A percentile compares a stretch with the other conserved stretches of the same genome.
These are phyloP conservation scores for Zootermopsis nevadensis DNA, from an alignment of 2,888 invertebrate species.

Conservation along the genomic window DNA sequence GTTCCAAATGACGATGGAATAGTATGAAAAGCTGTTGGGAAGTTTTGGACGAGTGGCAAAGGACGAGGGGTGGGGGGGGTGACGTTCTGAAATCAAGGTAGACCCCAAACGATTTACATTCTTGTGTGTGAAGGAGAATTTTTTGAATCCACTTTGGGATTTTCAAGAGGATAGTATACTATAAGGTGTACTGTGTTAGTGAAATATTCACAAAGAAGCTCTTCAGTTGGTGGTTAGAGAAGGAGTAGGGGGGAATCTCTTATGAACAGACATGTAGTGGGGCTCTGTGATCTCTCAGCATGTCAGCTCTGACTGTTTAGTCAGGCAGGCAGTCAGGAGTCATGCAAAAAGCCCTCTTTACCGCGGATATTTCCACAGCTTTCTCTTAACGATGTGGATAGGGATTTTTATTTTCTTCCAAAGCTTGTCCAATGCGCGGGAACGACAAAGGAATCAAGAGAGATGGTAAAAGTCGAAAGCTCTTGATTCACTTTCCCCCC, in stretches of 20 bases:
- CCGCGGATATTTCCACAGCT: background rate
- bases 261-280: background rate
- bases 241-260: background rate
- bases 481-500: background rate
- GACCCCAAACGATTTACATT: background rate
- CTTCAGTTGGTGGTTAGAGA: background rate
- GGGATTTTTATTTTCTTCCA: background rate
- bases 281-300: background rate
- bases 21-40: background rate
- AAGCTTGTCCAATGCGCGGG: background rate
- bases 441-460: background rate
- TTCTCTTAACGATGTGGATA: background rate
- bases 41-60: background rate
- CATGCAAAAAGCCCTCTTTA: background rate
- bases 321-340: too few species aligned
- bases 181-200: constrained; percentile 5
- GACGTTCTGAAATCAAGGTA: background rate
- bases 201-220: background rate
- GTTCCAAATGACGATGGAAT: background rate
- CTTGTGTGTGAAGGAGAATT: background rate
- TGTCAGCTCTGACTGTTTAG: background rate
- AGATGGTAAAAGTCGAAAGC: background rate
- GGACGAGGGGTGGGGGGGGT: background rate
- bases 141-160: background rate
- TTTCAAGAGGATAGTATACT: background rate